Evolutionary conservation across 2,113 vertebrate genomes (phyloP), one percentile per base, ranked within the genome.

Genomic region (Bagarius yarrelli): DNA sequence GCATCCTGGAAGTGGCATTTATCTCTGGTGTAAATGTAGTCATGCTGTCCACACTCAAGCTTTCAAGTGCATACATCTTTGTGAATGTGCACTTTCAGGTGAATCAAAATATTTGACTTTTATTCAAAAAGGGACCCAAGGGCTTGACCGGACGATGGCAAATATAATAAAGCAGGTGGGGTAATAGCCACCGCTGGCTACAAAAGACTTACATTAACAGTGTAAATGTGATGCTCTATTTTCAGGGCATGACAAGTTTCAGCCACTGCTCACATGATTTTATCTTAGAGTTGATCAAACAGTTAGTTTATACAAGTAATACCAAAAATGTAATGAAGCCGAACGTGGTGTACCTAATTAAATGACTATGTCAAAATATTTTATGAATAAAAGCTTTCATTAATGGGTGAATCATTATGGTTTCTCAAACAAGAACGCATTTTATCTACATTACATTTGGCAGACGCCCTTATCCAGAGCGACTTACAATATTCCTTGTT

Each of bases 1-100:
- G 84, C 86, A 84, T 73, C 56, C 85, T 84, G 56, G 76, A 76
- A 75, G 88, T 82, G 84, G 60, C 63, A 81, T 83, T 85, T 76
- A 87, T 84, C 83, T 61, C 61, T 70, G 27, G 71, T 71, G 76
- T 76, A 73, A 44, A 6, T 50, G 66, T 21, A 76, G 16, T 50
- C 44, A 72, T 74, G 78, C 70, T 63, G 76, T 77, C 63, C 59
- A 44, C 34, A 64, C 23, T 23, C 57, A 3, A 55, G 56, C 61
- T 69, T 44, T 76, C 70, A 71, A 57, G 19, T 56, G 53, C 63
- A 80, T 80, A 70, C 27, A 23, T 44, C 70, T 59, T 52, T 78
- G 44, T 81, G 56, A 36, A 44, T 60, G 32, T 61, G 55, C 34
- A 47, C 36, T 61, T 40, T 55, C 47, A 53, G 25, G 34, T 76